phyloP scores from a whole-genome alignment of 2,113 vertebrate species.

The Neodon shergylaensis region DNA sequence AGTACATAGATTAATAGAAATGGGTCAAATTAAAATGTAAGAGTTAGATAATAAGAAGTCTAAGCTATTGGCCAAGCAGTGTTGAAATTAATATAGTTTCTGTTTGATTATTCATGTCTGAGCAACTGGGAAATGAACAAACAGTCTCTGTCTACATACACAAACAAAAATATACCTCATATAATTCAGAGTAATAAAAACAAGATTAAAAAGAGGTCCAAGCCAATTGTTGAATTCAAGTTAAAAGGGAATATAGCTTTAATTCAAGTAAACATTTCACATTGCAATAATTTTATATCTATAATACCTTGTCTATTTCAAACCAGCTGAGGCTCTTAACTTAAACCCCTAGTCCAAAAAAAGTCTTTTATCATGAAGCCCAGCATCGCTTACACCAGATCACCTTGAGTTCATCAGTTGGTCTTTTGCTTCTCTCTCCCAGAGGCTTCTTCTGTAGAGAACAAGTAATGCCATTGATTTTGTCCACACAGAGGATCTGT shows the following conservation, averaged over 20 bases:
- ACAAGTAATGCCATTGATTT: neutral
- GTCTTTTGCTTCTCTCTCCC: fast-evolving
- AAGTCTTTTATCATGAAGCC: neutral
- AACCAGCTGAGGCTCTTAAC: neutral
- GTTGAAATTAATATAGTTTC: too few relatives aligned
- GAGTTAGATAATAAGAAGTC: too few relatives aligned
- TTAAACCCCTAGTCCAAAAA: too few relatives aligned
- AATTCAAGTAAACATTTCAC: neutral
- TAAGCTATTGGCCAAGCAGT: too few relatives aligned
- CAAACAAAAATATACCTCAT: neutral
- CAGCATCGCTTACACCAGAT: neutral
- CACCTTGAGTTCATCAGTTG: neutral
- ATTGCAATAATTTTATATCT: neutral
- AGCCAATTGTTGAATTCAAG: neutral
- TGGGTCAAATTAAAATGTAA: too few relatives aligned
- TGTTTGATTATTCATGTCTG: too few relatives aligned
- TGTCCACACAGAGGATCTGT: neutral
- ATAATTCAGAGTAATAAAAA: neutral
- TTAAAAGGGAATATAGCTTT: neutral
- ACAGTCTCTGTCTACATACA: neutral
- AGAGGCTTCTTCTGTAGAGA: neutral
- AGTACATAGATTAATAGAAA: too few relatives aligned
- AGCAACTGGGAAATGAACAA: too few relatives aligned
- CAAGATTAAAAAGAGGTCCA: neutral
- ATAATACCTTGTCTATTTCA: neutral